Evolutionary conservation across 2,797 vertebrate genomes (phyloP), one percentile per base, ranked within the genome.

Genomic region (Mormyrops attenuatus): DNA sequence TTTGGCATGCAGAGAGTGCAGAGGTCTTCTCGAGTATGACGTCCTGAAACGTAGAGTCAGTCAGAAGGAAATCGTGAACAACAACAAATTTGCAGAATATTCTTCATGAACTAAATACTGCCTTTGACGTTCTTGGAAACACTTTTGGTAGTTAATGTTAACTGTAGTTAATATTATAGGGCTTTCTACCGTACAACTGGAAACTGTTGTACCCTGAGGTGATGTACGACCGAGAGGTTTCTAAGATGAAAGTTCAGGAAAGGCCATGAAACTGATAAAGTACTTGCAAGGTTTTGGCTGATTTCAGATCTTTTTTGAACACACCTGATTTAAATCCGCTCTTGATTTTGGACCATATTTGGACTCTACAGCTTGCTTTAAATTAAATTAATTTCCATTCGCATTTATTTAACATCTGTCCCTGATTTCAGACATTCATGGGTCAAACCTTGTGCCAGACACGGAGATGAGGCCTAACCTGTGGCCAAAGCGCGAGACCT

Each of bases 1-100:
- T 92, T 94, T 92, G 1, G 92, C 93, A 88, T 95, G 94, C 44
- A 93, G 8, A 0, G 91, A 90, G 66, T 94, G 93, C 80, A 95
- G 91, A 0, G 93, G 95, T 80, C 91, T 94, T 89, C 89, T 93
- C 5, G 89, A 26, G 30, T 92, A 89, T 1, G 87, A 15, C 6
- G 30, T 50, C 82, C 95, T 96, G 90, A 89, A 89, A 90, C 4
- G 13, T 22, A 90, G 0, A 15, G 91, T 91, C 77, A 38, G 63
- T 11, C 6, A 38, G 52, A 53, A 85, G 55, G 38, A 80, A 41
- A 89, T 8, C 6, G 17, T 15, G 38, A 26, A 69, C 11, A 66
- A n/a, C 26, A 55, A 85, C 11, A 17, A 17, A 34, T 53, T 57
- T 20, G 53, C 47, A 89, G 34, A 55, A 77, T 53, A 20, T 89